Conservation (phyloP, 2,113 vertebrate species). For the Picathartes gymnocephalus region DNA sequence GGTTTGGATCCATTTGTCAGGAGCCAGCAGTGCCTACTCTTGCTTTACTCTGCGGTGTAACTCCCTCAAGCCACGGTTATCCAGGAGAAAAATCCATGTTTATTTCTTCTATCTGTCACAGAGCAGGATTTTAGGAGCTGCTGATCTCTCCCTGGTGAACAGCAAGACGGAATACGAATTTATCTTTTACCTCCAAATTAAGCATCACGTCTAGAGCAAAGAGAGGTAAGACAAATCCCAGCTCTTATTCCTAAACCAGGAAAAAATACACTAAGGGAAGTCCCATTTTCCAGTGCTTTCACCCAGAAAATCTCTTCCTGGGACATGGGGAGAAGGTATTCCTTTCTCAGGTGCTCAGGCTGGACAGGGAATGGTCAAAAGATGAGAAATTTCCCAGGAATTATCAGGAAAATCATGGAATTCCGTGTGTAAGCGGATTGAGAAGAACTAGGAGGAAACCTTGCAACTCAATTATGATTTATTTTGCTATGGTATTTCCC, state of each 20-base stretch:
- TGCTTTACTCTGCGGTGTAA: neutral
- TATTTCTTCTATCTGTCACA: neutral
- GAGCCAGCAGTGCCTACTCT: rapidly evolving
- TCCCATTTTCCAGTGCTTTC: neutral
- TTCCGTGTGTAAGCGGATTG: neutral
- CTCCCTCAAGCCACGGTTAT: neutral
- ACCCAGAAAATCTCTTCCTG: neutral
- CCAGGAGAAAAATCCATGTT: neutral
- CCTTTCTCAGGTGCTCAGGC: neutral
- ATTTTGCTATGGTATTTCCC: neutral
- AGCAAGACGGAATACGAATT: neutral
- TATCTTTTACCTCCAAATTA: neutral
- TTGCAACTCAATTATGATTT: neutral
- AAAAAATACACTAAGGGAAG: neutral
- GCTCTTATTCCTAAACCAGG: neutral
- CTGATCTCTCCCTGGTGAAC: neutral
- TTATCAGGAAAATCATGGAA: neutral
- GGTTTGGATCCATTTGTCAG: neutral
- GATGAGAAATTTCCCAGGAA: neutral
- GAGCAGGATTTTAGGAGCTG: neutral
- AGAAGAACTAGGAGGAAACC: neutral
- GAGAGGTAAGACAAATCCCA: neutral
- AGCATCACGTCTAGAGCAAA: neutral
- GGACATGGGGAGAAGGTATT: rapidly evolving
- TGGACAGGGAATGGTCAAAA: neutral